These are phyloP conservation scores for Acanthochromis polyacanthus DNA, from an alignment of 2,113 vertebrate species.

Conservation along the genomic window DNA sequence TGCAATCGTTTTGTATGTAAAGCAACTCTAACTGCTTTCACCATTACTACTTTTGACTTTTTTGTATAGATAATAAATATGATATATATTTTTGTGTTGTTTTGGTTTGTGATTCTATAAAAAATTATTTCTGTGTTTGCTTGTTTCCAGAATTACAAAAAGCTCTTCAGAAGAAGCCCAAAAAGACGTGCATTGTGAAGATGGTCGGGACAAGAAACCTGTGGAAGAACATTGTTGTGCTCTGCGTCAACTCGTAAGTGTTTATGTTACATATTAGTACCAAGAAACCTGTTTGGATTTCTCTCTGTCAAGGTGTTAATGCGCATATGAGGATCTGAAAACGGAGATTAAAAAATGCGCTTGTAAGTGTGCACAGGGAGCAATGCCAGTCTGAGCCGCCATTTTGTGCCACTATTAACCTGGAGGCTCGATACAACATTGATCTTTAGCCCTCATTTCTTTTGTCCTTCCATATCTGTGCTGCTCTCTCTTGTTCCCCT, in stretches of 20 bases:
- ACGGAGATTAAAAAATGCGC: not conserved
- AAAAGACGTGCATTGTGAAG: constrained; percentile 96
- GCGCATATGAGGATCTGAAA: not conserved
- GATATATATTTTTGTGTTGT: too few relatives aligned
- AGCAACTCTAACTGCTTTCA: too few relatives aligned
- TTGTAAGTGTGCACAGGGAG: not conserved
- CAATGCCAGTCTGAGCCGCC: constrained; percentile 37
- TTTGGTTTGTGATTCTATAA: not conserved
- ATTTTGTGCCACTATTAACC: constrained; percentile 55
- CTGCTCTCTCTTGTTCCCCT: constrained; percentile 46
- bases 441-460: constrained; percentile 47
- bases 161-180: constrained; percentile 89
- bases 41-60: too few relatives aligned
- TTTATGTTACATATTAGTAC: not conserved
- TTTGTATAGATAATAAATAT: too few relatives aligned
- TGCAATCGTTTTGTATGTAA: too few relatives aligned
- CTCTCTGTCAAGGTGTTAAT: not conserved
- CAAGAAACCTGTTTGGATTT: not conserved
- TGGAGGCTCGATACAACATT: constrained; percentile 46
- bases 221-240: constrained; percentile 97
- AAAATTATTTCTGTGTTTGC: not conserved
- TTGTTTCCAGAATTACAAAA: constrained; percentile 89
- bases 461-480: constrained; percentile 48
- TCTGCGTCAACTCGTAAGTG: constrained; percentile 98
- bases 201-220: constrained; percentile 96